Conservation (phyloP, 2,888 invertebrate species). For the Synergus umbraculus region DNA sequence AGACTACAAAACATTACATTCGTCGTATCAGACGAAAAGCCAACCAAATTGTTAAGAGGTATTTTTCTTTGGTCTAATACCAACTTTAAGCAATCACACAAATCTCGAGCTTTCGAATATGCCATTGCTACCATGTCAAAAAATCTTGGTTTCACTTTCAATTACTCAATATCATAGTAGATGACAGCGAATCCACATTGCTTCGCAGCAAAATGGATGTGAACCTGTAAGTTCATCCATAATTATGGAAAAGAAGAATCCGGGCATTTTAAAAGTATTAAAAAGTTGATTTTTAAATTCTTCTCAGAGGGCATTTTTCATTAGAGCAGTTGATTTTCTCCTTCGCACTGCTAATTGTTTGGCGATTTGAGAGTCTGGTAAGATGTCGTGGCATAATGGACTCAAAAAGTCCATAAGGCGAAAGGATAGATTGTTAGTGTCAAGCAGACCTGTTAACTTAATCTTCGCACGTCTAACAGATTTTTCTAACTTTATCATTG, state of each 20-base stretch:
- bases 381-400: conserved; percentile 45
- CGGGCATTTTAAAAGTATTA: too few species aligned
- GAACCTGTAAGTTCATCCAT: conserved; percentile 29
- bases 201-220: too few species aligned
- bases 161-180: too few species aligned
- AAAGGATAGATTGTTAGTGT: conserved; percentile 47
- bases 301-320: too few species aligned
- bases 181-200: too few species aligned
- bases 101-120: conserved; percentile 50
- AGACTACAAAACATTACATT: conserved; percentile 61
- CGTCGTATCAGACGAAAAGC: conserved; percentile 65
- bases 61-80: conserved; percentile 55
- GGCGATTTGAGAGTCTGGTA: conserved; percentile 49
- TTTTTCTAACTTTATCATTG: background rate
- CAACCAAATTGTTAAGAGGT: conserved; percentile 58
- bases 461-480: conserved; percentile 43
- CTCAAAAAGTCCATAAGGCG: conserved; percentile 44
- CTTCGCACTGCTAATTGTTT: conserved; percentile 42
- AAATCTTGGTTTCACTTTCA: background rate
- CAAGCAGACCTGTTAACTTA: conserved; percentile 42
- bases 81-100: conserved; percentile 48
- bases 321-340: conserved; percentile 46
- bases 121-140: conserved; percentile 45
- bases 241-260: conserved; percentile 12
- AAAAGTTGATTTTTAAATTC: too few species aligned